Percentiles rank a stretch among this genome's conserved stretches.
phyloP scores from a whole-genome alignment of 2,888 invertebrate genomes.

The Byasa hedistus region DNA sequence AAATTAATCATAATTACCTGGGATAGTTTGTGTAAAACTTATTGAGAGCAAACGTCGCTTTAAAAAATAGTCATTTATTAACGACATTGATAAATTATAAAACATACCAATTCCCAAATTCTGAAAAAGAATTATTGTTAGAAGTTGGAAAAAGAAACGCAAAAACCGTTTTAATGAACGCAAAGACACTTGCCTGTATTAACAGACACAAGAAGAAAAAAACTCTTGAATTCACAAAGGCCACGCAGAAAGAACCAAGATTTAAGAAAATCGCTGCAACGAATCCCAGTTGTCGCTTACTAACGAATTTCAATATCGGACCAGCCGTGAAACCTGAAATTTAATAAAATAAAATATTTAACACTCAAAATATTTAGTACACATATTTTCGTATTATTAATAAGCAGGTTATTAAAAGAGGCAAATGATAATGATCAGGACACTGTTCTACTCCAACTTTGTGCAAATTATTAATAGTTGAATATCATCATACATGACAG shows the following conservation, averaged over 20 bases:
- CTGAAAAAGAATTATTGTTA: slow-evolving; percentile 42
- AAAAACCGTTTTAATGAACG: slow-evolving; percentile 18
- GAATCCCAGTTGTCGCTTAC: slow-evolving; percentile 45
- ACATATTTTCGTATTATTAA: background rate
- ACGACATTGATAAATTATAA: slow-evolving; percentile 47
- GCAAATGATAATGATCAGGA: too few species aligned
- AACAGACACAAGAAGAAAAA: slow-evolving; percentile 50
- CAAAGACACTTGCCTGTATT: slow-evolving; percentile 46
- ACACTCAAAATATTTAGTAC: background rate
- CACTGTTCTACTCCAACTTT: too few species aligned
- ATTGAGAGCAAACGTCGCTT: slow-evolving; percentile 50
- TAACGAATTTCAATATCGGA: slow-evolving; percentile 48
- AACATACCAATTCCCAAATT: slow-evolving; percentile 47
- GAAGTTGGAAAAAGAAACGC: slow-evolving; percentile 6
- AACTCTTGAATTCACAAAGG: slow-evolving; percentile 45
- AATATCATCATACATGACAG: too few species aligned
- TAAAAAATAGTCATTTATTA: slow-evolving; percentile 55
- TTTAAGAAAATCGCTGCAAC: slow-evolving; percentile 42
- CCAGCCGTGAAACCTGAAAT: slow-evolving; percentile 54
- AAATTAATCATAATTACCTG: slow-evolving; percentile 42
- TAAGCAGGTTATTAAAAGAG: too few species aligned
- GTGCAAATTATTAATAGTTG: too few species aligned
- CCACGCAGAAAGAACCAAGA: slow-evolving; percentile 42
- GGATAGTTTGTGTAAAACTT: slow-evolving; percentile 47
- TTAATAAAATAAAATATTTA: background rate